Conservation (phyloP, 1,140 invertebrate genomes). For the Watersipora subatra region DNA sequence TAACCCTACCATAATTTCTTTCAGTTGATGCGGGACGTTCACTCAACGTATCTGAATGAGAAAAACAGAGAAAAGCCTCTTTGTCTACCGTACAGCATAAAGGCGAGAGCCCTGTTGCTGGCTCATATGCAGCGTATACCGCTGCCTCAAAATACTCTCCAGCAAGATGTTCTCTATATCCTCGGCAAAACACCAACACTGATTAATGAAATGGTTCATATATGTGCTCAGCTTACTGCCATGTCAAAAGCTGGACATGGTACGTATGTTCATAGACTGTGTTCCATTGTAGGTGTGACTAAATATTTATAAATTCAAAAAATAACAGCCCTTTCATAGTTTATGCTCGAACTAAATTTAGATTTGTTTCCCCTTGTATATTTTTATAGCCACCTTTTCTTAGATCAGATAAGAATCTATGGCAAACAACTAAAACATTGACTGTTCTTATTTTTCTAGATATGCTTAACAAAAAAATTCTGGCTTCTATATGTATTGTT, state of each 20-base stretch:
- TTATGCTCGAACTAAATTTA: no score
- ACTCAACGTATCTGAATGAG: conserved; percentile 60
- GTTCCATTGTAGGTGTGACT: no score
- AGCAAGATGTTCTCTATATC: conserved; percentile 53
- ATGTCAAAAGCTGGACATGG: conserved; percentile 76
- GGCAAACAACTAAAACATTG: no score
- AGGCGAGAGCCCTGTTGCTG: conserved; percentile 81
- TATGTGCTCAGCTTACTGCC: conserved; percentile 80
- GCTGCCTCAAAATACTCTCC: conserved; percentile 65
- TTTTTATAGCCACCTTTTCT: no score
- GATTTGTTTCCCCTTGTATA: no score
- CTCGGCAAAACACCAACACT: conserved; percentile 84
- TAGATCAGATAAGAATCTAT: no score
- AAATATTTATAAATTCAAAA: no score
- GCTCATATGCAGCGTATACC: conserved; percentile 76
- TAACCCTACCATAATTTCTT: conserved; percentile 38
- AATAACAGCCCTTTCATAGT: no score
- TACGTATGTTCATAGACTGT: conserved; percentile 39
- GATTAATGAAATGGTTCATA: conserved; percentile 94
- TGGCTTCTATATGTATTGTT: no score
- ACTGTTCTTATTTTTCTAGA: no score
- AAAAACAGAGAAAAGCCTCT: conserved; percentile 90
- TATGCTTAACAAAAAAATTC: no score
- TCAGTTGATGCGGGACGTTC: conserved; percentile 75
- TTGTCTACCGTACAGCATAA: conserved; percentile 87